phyloP scores from a whole-genome alignment of 2,888 invertebrate species.

The Lagria hirta region DNA sequence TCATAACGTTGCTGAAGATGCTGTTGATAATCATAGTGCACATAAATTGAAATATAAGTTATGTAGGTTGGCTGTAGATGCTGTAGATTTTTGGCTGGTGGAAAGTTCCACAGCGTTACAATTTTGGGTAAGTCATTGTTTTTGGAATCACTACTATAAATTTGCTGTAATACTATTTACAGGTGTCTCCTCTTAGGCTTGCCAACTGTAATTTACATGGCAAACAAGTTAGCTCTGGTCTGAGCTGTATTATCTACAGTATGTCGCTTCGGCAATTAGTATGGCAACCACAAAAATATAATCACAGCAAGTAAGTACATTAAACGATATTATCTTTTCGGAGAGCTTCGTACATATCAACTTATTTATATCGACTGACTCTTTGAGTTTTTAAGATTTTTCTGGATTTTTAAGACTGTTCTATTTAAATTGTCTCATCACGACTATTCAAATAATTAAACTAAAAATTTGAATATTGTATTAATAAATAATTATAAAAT shows the following conservation, averaged over 20 bases:
- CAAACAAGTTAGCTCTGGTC: constrained; percentile 83
- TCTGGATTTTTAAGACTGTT: too few relatives aligned
- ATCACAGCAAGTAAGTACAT: constrained; percentile 50
- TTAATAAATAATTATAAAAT: too few relatives aligned
- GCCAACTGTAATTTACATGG: constrained; percentile 96
- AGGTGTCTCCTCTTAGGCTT: constrained; percentile 82
- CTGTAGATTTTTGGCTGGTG: constrained; percentile 86
- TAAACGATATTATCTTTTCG: too few relatives aligned
- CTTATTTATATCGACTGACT: too few relatives aligned
- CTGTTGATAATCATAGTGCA: constrained; percentile 39
- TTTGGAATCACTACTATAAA: constrained; percentile 7
- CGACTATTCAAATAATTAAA: too few relatives aligned
- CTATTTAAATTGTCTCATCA: too few relatives aligned
- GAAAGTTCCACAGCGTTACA: constrained; percentile 87
- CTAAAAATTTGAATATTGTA: too few relatives aligned
- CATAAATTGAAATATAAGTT: constrained; percentile 83
- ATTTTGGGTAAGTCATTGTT: constrained; percentile 64
- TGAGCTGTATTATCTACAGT: constrained; percentile 74
- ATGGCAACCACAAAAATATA: constrained; percentile 52
- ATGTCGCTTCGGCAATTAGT: constrained; percentile 50
- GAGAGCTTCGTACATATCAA: too few relatives aligned
- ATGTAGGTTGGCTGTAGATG: constrained; percentile 85
- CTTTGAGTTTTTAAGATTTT: too few relatives aligned
- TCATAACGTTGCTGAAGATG: constrained; percentile 20
- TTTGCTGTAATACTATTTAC: too few relatives aligned